Evolutionary conservation across 2,888 invertebrate genomes (phyloP).

Genomic region (Monoplex corrugatus): DNA sequence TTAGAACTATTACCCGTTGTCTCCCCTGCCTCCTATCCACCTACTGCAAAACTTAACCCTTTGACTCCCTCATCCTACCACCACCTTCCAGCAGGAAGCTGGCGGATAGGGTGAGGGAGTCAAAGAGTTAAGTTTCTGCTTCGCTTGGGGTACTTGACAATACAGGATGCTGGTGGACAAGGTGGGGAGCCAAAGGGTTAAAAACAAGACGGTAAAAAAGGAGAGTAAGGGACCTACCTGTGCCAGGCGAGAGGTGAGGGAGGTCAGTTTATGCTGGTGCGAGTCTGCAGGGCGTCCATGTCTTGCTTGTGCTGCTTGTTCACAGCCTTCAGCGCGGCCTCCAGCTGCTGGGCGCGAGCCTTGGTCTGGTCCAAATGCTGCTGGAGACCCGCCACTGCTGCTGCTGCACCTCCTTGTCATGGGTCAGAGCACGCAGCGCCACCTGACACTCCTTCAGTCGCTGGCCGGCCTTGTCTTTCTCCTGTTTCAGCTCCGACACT

Average conservation of each 20-base stretch:
- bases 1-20: no score
- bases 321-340: slow-evolving; percentile 63
- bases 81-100: no score
- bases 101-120: no score
- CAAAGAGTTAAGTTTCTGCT: no score
- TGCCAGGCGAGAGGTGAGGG: slow-evolving; percentile 70
- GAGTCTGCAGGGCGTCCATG: slow-evolving; percentile 64
- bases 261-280: slow-evolving; percentile 69
- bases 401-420: slow-evolving; percentile 58
- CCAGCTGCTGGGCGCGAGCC: slow-evolving; percentile 57
- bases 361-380: slow-evolving; percentile 62
- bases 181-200: no score
- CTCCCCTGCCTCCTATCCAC: no score
- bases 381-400: slow-evolving; percentile 62
- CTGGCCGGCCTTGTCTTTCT: background rate
- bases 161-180: no score
- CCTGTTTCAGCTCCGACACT: background rate
- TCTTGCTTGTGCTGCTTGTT: slow-evolving; percentile 63
- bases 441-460: slow-evolving; percentile 16
- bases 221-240: slow-evolving; percentile 50
- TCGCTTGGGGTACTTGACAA: no score
- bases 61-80: no score
- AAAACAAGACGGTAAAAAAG: background rate
- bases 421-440: slow-evolving; percentile 45
- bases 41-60: no score